Conservation (phyloP, 2,888 invertebrate species). For the Stenotaenia linearis region DNA sequence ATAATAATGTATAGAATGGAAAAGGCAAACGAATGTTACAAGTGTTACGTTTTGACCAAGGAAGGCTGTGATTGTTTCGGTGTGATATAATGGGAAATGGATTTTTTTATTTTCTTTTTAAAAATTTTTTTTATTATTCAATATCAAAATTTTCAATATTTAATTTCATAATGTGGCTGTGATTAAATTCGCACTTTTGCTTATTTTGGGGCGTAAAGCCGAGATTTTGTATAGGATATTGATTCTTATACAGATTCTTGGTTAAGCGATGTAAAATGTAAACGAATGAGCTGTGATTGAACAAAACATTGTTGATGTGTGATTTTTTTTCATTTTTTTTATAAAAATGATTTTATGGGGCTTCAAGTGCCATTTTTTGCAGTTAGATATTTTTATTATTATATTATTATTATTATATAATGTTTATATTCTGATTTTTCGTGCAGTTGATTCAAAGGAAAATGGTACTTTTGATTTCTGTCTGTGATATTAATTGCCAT, state of each 20-base stretch:
- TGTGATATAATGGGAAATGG: not conserved
- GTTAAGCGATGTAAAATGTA: not conserved
- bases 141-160: not conserved
- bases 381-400: not conserved
- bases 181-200: not conserved
- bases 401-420: not conserved
- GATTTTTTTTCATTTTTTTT: not conserved
- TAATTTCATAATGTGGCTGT: slow-evolving; percentile 1
- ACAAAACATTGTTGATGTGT: not conserved
- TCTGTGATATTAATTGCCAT: slow-evolving; percentile 26
- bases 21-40: not conserved
- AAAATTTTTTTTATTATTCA: not conserved
- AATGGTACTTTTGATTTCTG: slow-evolving; percentile 26
- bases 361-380: not conserved
- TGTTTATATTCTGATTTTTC: not conserved
- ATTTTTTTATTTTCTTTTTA: not conserved
- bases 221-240: not conserved
- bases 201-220: not conserved
- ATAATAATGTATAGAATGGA: not conserved
- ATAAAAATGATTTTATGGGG: not conserved
- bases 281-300: not conserved
- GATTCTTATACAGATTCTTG: no score
- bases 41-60: no score
- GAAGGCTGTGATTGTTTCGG: not conserved
- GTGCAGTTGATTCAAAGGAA: not conserved